Conservation (phyloP, 2,888 invertebrate species). For the Orthosia gothica region DNA sequence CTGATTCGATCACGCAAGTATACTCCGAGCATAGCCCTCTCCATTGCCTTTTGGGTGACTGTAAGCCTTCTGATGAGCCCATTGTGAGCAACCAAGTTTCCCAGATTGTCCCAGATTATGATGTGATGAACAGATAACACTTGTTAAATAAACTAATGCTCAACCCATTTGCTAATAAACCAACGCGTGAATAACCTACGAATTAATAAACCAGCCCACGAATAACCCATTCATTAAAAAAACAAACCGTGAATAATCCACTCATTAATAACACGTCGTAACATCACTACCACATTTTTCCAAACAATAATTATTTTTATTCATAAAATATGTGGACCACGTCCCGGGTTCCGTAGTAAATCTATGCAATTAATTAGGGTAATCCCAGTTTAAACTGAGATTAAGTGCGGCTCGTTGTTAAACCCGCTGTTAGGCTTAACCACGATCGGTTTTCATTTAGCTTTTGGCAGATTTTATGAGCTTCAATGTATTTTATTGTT, state of each 20-base stretch:
- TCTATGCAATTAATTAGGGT: constrained; percentile 67
- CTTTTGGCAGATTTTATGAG: constrained; percentile 37
- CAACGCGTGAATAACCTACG: too few species aligned
- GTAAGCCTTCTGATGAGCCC: too few species aligned
- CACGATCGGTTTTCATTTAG: constrained; percentile 45
- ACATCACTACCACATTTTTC: constrained; percentile 1
- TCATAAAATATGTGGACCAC: constrained; percentile 37
- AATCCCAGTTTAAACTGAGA: constrained; percentile 55
- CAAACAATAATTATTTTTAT: constrained; percentile 14
- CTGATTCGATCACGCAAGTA: too few species aligned
- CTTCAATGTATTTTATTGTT: constrained; percentile 29
- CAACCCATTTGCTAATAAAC: background rate
- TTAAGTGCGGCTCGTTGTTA: constrained; percentile 38
- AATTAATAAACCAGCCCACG: background rate
- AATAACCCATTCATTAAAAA: background rate
- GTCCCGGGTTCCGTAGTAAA: constrained; percentile 41
- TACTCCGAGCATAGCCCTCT: too few species aligned
- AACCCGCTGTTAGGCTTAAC: constrained; percentile 33
- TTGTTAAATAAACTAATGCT: background rate
- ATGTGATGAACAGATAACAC: background rate
- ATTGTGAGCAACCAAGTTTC: too few species aligned
- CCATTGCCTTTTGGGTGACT: too few species aligned
- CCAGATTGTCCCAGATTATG: too few species aligned
- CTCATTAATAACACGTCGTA: background rate
- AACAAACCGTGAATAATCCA: background rate